phyloP scores from a whole-genome alignment of 2,888 invertebrate genomes.

The Tachina lurida region DNA sequence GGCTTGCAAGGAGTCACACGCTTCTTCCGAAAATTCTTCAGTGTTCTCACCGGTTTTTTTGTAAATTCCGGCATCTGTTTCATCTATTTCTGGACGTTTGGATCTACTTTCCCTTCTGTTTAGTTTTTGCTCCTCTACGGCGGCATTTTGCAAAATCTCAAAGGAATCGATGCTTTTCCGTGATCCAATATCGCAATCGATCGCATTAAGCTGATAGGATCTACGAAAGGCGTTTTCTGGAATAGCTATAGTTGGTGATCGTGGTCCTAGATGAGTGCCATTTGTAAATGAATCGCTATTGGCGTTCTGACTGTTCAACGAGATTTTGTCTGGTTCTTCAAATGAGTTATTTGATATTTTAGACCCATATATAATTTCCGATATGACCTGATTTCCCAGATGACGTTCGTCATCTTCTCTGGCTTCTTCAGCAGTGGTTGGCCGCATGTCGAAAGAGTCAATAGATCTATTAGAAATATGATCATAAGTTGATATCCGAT shows the following conservation, averaged over 20 bases:
- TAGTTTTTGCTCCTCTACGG: slow-evolving; percentile 71
- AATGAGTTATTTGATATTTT: slow-evolving; percentile 78
- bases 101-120: slow-evolving; percentile 19
- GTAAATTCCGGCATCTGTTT: background rate
- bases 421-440: slow-evolving; percentile 84
- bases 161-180: slow-evolving; percentile 84
- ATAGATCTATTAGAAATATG: slow-evolving; percentile 81
- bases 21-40: slow-evolving; percentile 70
- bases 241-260: slow-evolving; percentile 89
- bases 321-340: slow-evolving; percentile 80
- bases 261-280: slow-evolving; percentile 77
- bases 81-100: slow-evolving; percentile 1
- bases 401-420: slow-evolving; percentile 82
- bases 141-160: slow-evolving; percentile 80
- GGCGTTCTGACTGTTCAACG: slow-evolving; percentile 77
- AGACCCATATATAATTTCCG: slow-evolving; percentile 83
- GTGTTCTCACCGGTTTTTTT: background rate
- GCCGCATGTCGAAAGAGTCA: slow-evolving; percentile 83
- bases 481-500: slow-evolving; percentile 76
- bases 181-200: slow-evolving; percentile 87
- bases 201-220: slow-evolving; percentile 84
- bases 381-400: slow-evolving; percentile 83
- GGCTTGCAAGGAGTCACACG: slow-evolving; percentile 79
- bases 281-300: slow-evolving; percentile 69
- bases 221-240: slow-evolving; percentile 83